Evolutionary conservation across 2,113 vertebrate species (phyloP), one percentile per base, ranked within the genome.

Genomic region (Stigmatopora argus): DNA sequence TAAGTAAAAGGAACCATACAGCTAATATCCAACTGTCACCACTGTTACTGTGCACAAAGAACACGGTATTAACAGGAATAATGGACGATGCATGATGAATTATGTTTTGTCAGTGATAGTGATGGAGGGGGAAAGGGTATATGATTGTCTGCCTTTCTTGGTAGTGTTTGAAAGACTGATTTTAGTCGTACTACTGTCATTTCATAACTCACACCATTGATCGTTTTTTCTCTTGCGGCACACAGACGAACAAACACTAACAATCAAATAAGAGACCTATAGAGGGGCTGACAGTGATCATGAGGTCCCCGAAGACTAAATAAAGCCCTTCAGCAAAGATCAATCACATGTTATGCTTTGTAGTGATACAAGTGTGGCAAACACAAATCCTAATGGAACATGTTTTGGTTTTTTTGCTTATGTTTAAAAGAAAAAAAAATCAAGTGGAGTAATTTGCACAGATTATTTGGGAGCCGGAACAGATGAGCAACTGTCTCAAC

Each of bases 181-280:
- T 70, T 79, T 17, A 85, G 83, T 73, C 7, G 68, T 63, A 17
- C 45, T 35, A 7, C 77, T 85, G 86, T 86, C 87, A 85, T 84
- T 90, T 88, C 84, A 89, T 91, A 89, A 90, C 77, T 89, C 84
- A 89, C 66, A 47, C 65, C 82, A 88, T 87, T 86, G 86, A 89
- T 89, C 78, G 65, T 58, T 65, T 62, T 82, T 64, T 76, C 62
- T 62, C 58, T 76, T 70, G 74, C 64, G 63, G 70, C 74, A 73
- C 64, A 44, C 55, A 26, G 70, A 72, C 83, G 83, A 74, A 86
- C 75, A 89, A 89, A 84, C 79, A 78, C 72, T 66, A 63, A 65
- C 18, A 46, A 78, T 72, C 53, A 71, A 84, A 85, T 78, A 70
- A 78, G 76, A 75, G 72, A 58, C 26, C 4, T 41, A 19, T 31